Evolutionary conservation across 2,797 vertebrate species (phyloP).

Genomic region (Benthosema pterotum): DNA sequence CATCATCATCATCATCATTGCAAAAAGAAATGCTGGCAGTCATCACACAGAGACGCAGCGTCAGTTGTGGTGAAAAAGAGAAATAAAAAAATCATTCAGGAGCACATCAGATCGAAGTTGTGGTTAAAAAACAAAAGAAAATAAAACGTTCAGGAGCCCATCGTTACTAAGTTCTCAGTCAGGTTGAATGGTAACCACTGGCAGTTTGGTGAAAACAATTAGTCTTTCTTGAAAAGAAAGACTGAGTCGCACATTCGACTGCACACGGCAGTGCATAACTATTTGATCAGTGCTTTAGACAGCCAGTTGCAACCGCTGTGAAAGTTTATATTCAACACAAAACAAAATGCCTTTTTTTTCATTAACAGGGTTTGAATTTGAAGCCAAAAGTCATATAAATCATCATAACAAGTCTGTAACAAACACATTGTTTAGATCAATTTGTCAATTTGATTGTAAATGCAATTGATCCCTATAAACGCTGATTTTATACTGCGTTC

Average conservation of each 20-base stretch:
- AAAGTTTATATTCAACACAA: slow-evolving; percentile 17
- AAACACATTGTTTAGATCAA: slow-evolving; percentile 19
- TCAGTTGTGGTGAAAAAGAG: slow-evolving; percentile 17
- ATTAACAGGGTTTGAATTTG: slow-evolving; percentile 4
- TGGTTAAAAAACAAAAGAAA: neutral
- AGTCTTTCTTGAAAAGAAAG: neutral
- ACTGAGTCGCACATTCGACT: slow-evolving; percentile 19
- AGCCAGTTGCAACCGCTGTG: slow-evolving; percentile 45
- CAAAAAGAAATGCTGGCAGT: slow-evolving; percentile 36
- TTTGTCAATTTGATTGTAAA: slow-evolving; percentile 62
- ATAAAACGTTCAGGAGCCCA: slow-evolving; percentile 50
- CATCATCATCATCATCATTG: too few species aligned
- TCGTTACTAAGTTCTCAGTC: slow-evolving; percentile 51
- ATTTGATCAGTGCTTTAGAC: slow-evolving; percentile 45
- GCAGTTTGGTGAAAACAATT: slow-evolving; percentile 46
- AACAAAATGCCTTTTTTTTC: slow-evolving; percentile 32
- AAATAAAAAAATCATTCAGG: slow-evolving; percentile 16
- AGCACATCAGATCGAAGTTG: slow-evolving; percentile 59
- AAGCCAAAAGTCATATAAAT: slow-evolving; percentile 27
- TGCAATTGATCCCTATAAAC: slow-evolving; percentile 40
- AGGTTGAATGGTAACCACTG: slow-evolving; percentile 44
- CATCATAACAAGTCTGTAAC: too few species aligned
- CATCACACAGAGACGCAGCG: slow-evolving; percentile 26
- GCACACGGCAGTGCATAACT: slow-evolving; percentile 19
- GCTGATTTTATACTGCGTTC: too few species aligned